These are phyloP conservation scores for Stramonita haemastoma DNA, from an alignment of 2,888 invertebrate genomes.

Conservation along the genomic window DNA sequence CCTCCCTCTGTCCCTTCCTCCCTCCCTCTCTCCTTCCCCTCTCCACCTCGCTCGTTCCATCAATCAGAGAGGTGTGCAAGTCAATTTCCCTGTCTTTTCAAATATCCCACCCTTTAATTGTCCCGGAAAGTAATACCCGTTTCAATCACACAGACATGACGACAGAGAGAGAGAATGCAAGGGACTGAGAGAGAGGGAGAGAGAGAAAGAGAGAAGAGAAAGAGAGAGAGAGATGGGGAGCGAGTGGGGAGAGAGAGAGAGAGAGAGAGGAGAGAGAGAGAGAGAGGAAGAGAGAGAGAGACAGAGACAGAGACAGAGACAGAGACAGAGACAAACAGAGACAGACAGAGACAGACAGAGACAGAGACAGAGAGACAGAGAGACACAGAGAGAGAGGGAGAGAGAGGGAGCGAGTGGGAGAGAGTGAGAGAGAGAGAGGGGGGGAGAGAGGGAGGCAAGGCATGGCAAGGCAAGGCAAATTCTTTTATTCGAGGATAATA, in stretches of 20 bases:
- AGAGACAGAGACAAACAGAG: too few species aligned
- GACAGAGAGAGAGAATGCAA: background rate
- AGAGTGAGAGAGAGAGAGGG: background rate
- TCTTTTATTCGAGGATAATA: too few species aligned
- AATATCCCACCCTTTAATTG: slow-evolving; percentile 17
- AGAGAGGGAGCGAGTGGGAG: background rate
- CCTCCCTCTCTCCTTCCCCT: background rate
- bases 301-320: background rate
- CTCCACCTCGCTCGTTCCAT: background rate
- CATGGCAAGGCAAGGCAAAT: too few species aligned
- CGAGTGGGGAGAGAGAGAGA: background rate
- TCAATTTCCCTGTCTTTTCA: slow-evolving; percentile 4
- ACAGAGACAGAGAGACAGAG: background rate
- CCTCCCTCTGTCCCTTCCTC: background rate
- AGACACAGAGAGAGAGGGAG: background rate
- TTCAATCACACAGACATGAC: slow-evolving; percentile 1
- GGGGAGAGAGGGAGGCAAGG: background rate
- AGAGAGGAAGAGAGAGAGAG: background rate
- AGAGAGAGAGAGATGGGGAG: background rate
- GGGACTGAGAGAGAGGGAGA: background rate
- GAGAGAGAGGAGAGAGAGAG: background rate
- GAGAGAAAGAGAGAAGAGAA: too few species aligned
- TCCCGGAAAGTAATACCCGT: slow-evolving; percentile 8
- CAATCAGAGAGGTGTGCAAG: background rate
- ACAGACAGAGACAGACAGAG: background rate